Evolutionary conservation across 2,888 invertebrate genomes (phyloP).

Genomic region (Metallyticus violacea): DNA sequence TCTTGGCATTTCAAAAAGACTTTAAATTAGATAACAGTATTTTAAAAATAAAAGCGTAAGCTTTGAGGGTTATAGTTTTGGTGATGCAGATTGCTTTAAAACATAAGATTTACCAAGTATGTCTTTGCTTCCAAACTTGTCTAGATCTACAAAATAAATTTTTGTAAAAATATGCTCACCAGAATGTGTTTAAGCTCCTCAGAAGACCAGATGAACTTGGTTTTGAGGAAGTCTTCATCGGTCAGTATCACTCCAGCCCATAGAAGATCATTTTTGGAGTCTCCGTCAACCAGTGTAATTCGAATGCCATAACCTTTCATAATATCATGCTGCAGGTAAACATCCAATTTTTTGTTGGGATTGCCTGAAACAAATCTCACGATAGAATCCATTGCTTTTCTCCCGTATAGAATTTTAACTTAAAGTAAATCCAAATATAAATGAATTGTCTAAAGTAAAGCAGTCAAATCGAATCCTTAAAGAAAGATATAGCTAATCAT

Average conservation of each 20-base stretch:
- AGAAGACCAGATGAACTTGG: constrained; percentile 58
- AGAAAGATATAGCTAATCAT: too few species aligned
- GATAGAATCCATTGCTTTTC: too few species aligned
- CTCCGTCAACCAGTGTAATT: constrained; percentile 54
- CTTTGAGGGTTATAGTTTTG: too few species aligned
- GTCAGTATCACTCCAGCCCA: constrained; percentile 59
- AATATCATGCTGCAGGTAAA: constrained; percentile 51
- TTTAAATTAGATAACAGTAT: too few species aligned
- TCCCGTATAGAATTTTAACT: too few species aligned
- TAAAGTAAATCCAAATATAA: too few species aligned
- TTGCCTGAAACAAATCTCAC: constrained; percentile 39
- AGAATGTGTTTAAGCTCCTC: constrained; percentile 58
- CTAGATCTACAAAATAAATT: not conserved
- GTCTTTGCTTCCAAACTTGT: not conserved
- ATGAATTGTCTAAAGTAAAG: too few species aligned
- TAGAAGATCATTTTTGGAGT: constrained; percentile 57
- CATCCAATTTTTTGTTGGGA: constrained; percentile 53
- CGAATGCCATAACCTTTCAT: constrained; percentile 60
- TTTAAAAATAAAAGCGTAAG: too few species aligned
- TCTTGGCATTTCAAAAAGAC: too few species aligned
- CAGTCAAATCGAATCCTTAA: too few species aligned
- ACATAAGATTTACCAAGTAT: too few species aligned
- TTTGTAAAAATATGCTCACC: constrained; percentile 46
- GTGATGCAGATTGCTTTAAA: too few species aligned
- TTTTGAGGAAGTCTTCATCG: constrained; percentile 62